Evolutionary conservation across 2,797 vertebrate species (phyloP).

Genomic region (Serranus cabrilla): DNA sequence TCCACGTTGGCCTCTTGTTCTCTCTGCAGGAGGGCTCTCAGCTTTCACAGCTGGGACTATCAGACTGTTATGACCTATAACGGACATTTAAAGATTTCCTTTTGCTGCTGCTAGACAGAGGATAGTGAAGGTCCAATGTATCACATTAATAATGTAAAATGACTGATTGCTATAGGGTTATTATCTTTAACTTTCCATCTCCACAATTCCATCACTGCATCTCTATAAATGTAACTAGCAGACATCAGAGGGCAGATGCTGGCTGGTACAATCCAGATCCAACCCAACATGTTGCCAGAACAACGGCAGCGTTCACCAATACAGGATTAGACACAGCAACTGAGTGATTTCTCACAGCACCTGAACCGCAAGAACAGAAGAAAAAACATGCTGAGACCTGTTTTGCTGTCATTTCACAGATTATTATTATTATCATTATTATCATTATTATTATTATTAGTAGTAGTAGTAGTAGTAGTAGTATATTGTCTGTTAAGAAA

Average conservation of each 20-base stretch:
- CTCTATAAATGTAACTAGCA: neutral
- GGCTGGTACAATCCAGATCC: neutral
- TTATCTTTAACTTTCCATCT: neutral
- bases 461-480: no score
- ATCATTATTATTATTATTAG: no score
- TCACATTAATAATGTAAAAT: slow-evolving; percentile 8
- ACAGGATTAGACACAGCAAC: no score
- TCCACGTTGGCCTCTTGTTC: slow-evolving; percentile 1
- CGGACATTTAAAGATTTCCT: slow-evolving; percentile 8
- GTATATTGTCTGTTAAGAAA: no score
- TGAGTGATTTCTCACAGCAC: no score
- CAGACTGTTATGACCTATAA: neutral
- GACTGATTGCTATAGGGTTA: neutral
- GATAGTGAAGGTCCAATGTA: neutral
- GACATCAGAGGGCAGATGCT: neutral
- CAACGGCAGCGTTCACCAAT: no score
- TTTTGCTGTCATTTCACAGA: no score
- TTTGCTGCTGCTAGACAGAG: slow-evolving; percentile 2
- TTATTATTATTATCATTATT: no score
- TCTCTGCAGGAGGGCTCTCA: neutral
- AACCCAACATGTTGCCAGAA: no score
- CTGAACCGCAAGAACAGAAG: no score
- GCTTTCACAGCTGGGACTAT: slow-evolving; percentile 2
- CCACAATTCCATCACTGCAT: neutral
- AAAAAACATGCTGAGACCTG: no score